A percentile compares a stretch with the other conserved stretches of the same genome.
phyloP scores from a whole-genome alignment of 2,113 vertebrate genomes.

The Larimichthys crocea region DNA sequence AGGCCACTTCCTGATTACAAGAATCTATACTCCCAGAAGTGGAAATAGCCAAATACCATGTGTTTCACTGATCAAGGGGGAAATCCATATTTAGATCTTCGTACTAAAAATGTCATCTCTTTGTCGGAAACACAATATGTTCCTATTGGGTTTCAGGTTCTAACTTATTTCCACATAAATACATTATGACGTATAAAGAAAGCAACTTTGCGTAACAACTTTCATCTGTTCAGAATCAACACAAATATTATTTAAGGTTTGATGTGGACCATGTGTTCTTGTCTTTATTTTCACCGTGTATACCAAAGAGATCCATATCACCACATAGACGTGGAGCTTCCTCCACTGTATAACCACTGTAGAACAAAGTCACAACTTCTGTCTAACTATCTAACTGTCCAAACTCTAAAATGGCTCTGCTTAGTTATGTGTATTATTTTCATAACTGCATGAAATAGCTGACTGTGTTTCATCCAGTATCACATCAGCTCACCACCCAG shows the following conservation, averaged over 20 bases:
- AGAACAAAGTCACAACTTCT: conserved; percentile 22
- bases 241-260: background rate
- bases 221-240: background rate
- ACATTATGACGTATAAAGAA: background rate
- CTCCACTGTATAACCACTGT: background rate
- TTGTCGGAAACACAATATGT: conserved; percentile 12
- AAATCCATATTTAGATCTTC: conserved; percentile 58
- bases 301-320: background rate
- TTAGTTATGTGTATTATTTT: conserved; percentile 38
- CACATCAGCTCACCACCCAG: conserved; percentile 56
- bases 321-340: background rate
- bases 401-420: background rate
- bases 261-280: background rate
- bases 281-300: background rate
- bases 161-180: conserved; percentile 22
- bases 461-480: conserved; percentile 62
- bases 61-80: conserved; percentile 38
- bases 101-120: conserved; percentile 4
- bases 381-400: conserved; percentile 26
- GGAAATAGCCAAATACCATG: conserved; percentile 54
- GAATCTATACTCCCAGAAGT: conserved; percentile 47
- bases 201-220: background rate
- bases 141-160: background rate
- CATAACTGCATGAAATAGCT: conserved; percentile 28
- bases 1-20: conserved; percentile 67